A percentile compares a stretch with the other conserved stretches of the same genome.
These are phyloP conservation scores for Anhinga rufa DNA, from an alignment of 2,113 vertebrate species.

Conservation along the genomic window DNA sequence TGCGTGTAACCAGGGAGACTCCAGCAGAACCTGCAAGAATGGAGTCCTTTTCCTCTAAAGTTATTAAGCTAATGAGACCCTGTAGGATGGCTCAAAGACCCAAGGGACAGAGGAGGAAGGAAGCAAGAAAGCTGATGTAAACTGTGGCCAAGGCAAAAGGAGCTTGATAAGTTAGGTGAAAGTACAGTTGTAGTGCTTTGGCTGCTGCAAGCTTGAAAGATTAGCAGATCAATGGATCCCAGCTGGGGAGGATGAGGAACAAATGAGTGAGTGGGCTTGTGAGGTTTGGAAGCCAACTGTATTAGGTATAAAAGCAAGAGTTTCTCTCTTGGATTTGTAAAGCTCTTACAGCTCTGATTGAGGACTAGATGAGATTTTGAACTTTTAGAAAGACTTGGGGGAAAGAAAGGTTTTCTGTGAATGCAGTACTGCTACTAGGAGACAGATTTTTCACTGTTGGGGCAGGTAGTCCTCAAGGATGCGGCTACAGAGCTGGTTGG, in stretches of 20 bases:
- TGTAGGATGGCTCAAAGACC: not conserved
- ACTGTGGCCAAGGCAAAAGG: not conserved
- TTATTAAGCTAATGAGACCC: constrained; percentile 26
- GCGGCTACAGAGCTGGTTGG: not conserved
- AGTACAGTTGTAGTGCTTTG: not conserved
- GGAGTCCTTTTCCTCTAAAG: not conserved
- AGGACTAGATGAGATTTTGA: not conserved
- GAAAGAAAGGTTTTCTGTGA: not conserved
- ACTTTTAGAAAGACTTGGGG: not conserved
- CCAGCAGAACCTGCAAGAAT: not conserved
- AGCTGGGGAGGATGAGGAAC: not conserved
- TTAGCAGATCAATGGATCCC: not conserved
- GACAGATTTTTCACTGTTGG: not conserved
- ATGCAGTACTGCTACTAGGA: not conserved
- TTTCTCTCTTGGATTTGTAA: not conserved
- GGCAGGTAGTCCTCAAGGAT: not conserved
- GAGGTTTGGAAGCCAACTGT: not conserved
- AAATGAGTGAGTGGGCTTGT: not conserved
- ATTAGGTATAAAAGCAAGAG: not conserved
- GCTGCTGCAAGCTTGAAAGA: not conserved
- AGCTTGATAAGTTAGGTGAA: not conserved
- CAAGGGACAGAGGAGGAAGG: constrained; percentile 20
- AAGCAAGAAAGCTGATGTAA: constrained; percentile 33
- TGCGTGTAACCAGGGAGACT: not conserved
- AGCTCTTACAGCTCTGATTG: not conserved